Percentiles rank a stretch among this genome's conserved stretches.
These are phyloP conservation scores for Babyrousa celebensis DNA, from an alignment of 2,797 vertebrate species.

Conservation along the genomic window DNA sequence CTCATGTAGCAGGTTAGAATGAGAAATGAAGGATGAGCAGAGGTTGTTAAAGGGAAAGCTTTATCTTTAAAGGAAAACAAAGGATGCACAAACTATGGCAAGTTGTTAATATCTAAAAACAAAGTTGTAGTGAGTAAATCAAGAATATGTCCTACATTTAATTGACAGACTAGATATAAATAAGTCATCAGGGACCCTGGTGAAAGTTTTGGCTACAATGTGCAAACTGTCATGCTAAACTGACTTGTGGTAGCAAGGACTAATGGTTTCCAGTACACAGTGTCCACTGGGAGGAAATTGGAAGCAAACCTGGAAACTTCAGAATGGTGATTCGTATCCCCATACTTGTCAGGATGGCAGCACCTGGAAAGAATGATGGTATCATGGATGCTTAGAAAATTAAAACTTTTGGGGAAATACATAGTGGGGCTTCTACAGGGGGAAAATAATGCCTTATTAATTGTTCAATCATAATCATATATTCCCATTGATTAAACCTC, in stretches of 20 bases:
- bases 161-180: conserved; percentile 72
- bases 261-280: conserved; percentile 73
- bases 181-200: conserved; percentile 73
- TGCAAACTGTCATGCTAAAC: conserved; percentile 75
- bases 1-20: not conserved
- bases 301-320: conserved; percentile 73
- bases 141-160: conserved; percentile 48
- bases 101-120: conserved; percentile 8
- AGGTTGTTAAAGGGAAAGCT: not conserved
- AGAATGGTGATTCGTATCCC: conserved; percentile 45
- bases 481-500: conserved; percentile 20
- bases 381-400: conserved; percentile 69
- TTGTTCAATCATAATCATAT: conserved; percentile 11
- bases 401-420: not conserved
- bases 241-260: conserved; percentile 81
- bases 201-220: conserved; percentile 77
- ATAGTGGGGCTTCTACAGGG: not conserved
- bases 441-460: not conserved
- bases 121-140: conserved; percentile 36
- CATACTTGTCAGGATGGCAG: conserved; percentile 75
- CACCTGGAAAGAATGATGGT: conserved; percentile 71
- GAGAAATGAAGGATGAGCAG: conserved; percentile 15
- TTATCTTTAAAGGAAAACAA: conserved; percentile 1
- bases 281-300: conserved; percentile 78
- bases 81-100: not conserved